Evolutionary conservation across 1,140 invertebrate genomes (phyloP), one percentile per base, ranked within the genome.

Genomic region (Plodia interpunctella): DNA sequence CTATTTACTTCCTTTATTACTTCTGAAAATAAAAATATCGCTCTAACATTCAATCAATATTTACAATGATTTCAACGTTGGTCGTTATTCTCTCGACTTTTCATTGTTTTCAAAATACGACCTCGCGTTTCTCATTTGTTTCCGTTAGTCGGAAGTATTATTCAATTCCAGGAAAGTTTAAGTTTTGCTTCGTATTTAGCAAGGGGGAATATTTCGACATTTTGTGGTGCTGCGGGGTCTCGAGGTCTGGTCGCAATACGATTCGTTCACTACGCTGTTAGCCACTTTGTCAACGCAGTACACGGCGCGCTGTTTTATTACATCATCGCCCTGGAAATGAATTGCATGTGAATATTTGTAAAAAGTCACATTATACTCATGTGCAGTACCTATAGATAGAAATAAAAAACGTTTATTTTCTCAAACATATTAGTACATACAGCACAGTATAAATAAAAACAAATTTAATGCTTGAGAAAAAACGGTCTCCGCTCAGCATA

Each of bases 221-320:
- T 72, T 77, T 17, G 85, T 80, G 15, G 73, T 74, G 59, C 58
- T 75, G 15, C 76, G 67, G n/a, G 88, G 88, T 66, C 80, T 88
- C 8, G 54, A 71, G 5, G 69, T 65, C 21, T 59, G 11, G 58
- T 86, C 83, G 66, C 89, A 90, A 60, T 83, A 66, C 5, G 71
- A 69, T 54, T 90, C 87, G 13, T 75, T 62, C 10, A 85, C 72
- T 5, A 80, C 78, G 53, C 74, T 74, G 63, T 88, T 81, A 10
- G 78, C 74, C 62, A 70, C 28, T 67, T 80, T 87, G 64, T 87
- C 79, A 32, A 83, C 82, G 67, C 89, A 90, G 65, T 88, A 79
- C 2, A 90, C 84, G 11, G 30, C 30, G 30, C 30, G 30, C 28
- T 80, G 67, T 60, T 84, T 87, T 49, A 70, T 83, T 5, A 79